Evolutionary conservation across 2,797 vertebrate species (phyloP), one percentile per base, ranked within the genome.

Genomic region (Urosaurus nigricauda): DNA sequence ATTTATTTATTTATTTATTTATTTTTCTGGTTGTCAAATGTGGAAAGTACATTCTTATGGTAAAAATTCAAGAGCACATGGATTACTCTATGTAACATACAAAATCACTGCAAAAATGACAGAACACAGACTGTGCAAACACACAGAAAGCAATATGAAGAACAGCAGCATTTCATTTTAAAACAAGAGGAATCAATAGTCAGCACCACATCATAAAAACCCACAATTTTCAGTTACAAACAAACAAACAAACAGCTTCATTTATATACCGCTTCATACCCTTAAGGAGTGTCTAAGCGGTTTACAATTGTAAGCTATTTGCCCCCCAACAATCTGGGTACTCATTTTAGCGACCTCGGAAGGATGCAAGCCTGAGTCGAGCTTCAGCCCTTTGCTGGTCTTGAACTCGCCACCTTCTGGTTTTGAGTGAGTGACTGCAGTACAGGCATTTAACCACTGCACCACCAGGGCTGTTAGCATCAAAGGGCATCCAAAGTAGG

Each of bases 71-170:
- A 9, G 21, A 26, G n/a, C 26, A 81, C 21, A 7, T 79, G 32
- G 40, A n/a, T 9, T 70, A 56, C 24, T 65, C 63, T 40, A 26
- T 73, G 43, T n/a, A 65, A n/a, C 43, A 53, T 71, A 53, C 65
- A 84, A 35, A 84, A 71, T n/a, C 17, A 84, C 65, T n/a, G 51
- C 70, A 70, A 84, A 84, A 71, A 71, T 71, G 65, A 70, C n/a
- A 83, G n/a, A 71, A 71, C 51, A 35, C 35, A 60, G 53, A 60
- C 73, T 56, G 35, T 75, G 75, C 35, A 75, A 60, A 43, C 35
- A 58, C 53, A 43, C 24, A 5, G 11, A n/a, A 21, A 85, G 24
- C 21, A 73, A 75, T 2, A 75, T 32, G 16, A 29, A 11, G 51
- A 26, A 58, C 29, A 43, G 71, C 51, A 85, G 17, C 32, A 73